These are phyloP conservation scores for Spodoptera littoralis DNA, from an alignment of 2,888 invertebrate genomes.

Conservation along the genomic window DNA sequence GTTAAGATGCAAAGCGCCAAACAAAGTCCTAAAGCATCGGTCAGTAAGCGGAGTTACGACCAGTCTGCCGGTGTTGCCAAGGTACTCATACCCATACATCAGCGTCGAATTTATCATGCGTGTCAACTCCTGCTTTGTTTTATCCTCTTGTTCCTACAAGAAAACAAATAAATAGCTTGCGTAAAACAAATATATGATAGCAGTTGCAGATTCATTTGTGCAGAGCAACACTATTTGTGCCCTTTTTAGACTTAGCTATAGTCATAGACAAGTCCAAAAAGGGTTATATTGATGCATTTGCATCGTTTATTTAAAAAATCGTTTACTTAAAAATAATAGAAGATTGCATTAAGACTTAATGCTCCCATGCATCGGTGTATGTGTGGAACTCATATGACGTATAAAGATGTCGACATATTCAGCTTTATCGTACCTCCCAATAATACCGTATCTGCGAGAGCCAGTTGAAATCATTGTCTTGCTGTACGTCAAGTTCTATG, in stretches of 20 bases:
- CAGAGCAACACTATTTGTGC: no score
- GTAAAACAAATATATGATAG: no score
- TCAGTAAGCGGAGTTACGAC: constrained; percentile 98
- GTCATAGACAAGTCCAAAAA: no score
- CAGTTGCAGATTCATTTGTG: no score
- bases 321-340: no score
- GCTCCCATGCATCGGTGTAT: no score
- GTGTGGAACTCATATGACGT: no score
- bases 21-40: constrained; percentile 96
- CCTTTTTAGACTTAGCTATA: no score
- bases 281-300: no score
- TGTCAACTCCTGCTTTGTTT: constrained; percentile 89
- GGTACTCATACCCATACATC: constrained; percentile 97
- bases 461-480: constrained; percentile 97
- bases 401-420: no score
- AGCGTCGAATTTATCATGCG: constrained; percentile 97
- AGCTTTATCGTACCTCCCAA: constrained; percentile 90
- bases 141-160: constrained; percentile 84
- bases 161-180: background rate
- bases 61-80: constrained; percentile 95
- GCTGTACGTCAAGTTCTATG: constrained; percentile 90
- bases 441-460: constrained; percentile 93
- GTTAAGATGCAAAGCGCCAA: constrained; percentile 96
- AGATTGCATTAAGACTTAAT: no score
- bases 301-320: no score